phyloP scores from a whole-genome alignment of 2,797 vertebrate genomes.

The Glyptemys insculpta region DNA sequence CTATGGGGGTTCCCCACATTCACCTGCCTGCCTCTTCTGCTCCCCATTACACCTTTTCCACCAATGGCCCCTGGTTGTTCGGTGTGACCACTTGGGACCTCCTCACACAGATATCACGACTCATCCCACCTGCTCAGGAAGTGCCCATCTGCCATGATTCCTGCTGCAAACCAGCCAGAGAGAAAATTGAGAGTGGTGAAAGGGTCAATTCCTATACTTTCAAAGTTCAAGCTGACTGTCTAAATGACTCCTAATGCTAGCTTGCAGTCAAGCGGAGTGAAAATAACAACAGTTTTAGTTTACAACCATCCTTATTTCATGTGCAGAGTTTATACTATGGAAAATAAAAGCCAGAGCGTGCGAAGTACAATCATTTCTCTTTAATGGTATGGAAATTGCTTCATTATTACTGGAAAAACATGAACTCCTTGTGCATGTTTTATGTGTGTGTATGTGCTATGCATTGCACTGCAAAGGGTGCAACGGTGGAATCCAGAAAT shows the following conservation, averaged over 20 bases:
- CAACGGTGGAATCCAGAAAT: conserved; percentile 73
- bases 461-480: conserved; percentile 66
- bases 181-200: conserved; percentile 5
- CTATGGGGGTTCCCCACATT: not conserved
- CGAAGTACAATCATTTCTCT: conserved; percentile 33
- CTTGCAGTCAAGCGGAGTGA: conserved; percentile 65
- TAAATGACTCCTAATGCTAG: conserved; percentile 70
- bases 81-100: not conserved
- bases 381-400: conserved; percentile 72
- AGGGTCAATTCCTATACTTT: conserved; percentile 63
- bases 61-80: not conserved
- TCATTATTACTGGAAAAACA: conserved; percentile 67
- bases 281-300: conserved; percentile 48
- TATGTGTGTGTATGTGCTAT: not conserved
- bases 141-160: not conserved
- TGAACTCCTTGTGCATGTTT: conserved; percentile 41
- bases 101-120: not conserved
- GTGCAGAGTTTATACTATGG: conserved; percentile 71
- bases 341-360: conserved; percentile 69
- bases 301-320: conserved; percentile 73
- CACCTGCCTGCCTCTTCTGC: not conserved
- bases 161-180: not conserved
- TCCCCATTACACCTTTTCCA: not conserved
- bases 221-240: conserved; percentile 57
- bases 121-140: not conserved